phyloP scores from a whole-genome alignment of 1,140 invertebrate genomes.

The Liolophura sinensis region DNA sequence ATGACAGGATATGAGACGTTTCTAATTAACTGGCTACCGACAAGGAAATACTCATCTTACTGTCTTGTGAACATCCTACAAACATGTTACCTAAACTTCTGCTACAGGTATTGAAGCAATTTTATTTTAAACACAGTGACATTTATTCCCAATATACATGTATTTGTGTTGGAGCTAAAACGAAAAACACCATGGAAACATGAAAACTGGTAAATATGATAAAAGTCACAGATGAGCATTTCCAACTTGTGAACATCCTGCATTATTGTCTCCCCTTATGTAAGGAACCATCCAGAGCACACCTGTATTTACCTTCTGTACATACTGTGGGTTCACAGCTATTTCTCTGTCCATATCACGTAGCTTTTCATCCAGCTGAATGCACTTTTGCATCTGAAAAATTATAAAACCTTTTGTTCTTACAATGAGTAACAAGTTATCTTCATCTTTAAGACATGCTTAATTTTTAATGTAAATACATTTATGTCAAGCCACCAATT shows the following conservation, averaged over 20 bases:
- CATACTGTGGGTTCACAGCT: constrained; percentile 84
- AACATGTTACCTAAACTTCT: too few relatives aligned
- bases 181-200: too few relatives aligned
- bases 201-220: neutral
- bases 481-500: neutral
- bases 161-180: too few relatives aligned
- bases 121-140: too few relatives aligned
- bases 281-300: neutral
- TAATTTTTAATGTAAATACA: neutral
- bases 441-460: neutral
- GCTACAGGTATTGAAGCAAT: too few relatives aligned
- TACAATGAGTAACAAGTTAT: neutral
- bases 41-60: too few relatives aligned
- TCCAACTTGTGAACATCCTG: neutral
- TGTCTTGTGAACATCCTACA: too few relatives aligned
- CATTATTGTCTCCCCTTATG: neutral
- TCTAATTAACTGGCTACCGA: too few relatives aligned
- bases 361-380: constrained; percentile 83
- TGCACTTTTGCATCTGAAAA: constrained; percentile 80
- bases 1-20: too few relatives aligned
- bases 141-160: too few relatives aligned
- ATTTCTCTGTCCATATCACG: constrained; percentile 94
- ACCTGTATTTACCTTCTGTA: constrained; percentile 67
- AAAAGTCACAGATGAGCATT: neutral
- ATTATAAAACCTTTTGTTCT: neutral